A percentile compares a stretch with the other conserved stretches of the same genome.
phyloP scores from a whole-genome alignment of 2,888 invertebrate species.

The Sarcophaga rosellei region DNA sequence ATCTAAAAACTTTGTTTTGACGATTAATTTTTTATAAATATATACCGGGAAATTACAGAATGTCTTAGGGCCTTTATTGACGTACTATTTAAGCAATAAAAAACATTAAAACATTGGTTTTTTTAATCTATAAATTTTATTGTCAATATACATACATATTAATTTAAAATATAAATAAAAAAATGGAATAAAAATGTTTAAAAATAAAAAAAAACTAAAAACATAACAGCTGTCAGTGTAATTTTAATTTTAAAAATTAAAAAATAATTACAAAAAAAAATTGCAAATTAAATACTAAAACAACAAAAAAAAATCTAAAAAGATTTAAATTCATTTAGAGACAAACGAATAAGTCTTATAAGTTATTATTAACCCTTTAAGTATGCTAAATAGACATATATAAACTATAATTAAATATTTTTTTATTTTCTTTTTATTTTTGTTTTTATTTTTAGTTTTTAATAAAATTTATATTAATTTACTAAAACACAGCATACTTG shows the following conservation, averaged over 20 bases:
- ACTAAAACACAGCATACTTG: conserved; percentile 79
- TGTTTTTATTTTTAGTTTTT: conserved; percentile 33
- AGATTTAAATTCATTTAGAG: background rate
- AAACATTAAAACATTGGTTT: background rate
- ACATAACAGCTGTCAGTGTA: conserved; percentile 58
- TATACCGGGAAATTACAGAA: no score
- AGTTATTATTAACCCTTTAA: conserved; percentile 5
- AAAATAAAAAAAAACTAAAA: conserved; percentile 30
- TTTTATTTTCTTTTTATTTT: conserved; percentile 20
- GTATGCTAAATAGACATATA: background rate
- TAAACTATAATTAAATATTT: background rate
- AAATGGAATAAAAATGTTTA: conserved; percentile 22
- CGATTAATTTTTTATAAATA: background rate
- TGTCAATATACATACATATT: conserved; percentile 41
- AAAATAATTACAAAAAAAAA: conserved; percentile 25
- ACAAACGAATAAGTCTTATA: background rate
- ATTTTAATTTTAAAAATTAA: conserved; percentile 26
- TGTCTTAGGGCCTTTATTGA: no score
- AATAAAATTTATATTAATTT: conserved; percentile 2
- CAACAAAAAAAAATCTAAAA: conserved; percentile 13
- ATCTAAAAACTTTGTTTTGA: background rate
- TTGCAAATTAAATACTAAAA: conserved; percentile 23
- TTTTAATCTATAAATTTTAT: conserved; percentile 45
- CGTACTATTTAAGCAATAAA: no score
- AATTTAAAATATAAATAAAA: conserved; percentile 58